A percentile compares a stretch with the other conserved stretches of the same genome.
Evolutionary conservation across 2,888 invertebrate genomes (phyloP).

Genomic region (Lissocephala sabroskyi): DNA sequence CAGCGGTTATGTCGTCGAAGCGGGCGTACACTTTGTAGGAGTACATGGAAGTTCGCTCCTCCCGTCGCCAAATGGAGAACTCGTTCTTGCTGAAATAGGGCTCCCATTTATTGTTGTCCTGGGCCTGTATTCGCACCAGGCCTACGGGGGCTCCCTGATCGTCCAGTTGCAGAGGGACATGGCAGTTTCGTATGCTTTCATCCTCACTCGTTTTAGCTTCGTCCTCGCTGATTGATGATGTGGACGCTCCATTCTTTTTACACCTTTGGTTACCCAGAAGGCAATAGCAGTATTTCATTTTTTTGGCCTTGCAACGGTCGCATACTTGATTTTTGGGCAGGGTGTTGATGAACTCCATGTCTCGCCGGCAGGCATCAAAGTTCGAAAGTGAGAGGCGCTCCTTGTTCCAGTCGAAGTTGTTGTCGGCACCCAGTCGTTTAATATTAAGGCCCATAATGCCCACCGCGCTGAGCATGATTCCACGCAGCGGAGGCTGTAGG

Average conservation of each 20-base stretch:
- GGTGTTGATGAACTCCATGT: conserved; percentile 75
- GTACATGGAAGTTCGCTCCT: conserved; percentile 80
- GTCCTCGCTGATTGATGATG: not conserved
- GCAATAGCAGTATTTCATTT: conserved; percentile 67
- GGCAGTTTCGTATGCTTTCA: conserved; percentile 73
- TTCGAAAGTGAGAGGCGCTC: conserved; percentile 76
- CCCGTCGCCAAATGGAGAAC: conserved; percentile 86
- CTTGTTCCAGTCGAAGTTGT: conserved; percentile 77
- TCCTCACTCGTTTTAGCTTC: conserved; percentile 37
- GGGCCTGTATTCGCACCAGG: conserved; percentile 38
- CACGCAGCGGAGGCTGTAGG: conserved; percentile 73
- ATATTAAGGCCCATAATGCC: conserved; percentile 74
- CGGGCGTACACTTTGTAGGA: conserved; percentile 91
- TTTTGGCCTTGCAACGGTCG: conserved; percentile 52
- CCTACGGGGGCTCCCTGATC: conserved; percentile 21
- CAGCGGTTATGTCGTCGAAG: conserved; percentile 84
- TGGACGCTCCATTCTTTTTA: conserved; percentile 29
- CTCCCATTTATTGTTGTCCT: conserved; percentile 72
- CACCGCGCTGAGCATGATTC: conserved; percentile 75
- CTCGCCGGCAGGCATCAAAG: conserved; percentile 75
- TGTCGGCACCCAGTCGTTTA: conserved; percentile 70
- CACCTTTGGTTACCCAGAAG: conserved; percentile 53
- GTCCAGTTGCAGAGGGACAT: conserved; percentile 18
- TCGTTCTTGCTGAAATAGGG: conserved; percentile 86
- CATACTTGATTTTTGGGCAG: conserved; percentile 75